Percentiles rank a stretch among this genome's conserved stretches.
phyloP scores from a whole-genome alignment of 2,797 vertebrate genomes.

The Dromococcyx pavoninus region DNA sequence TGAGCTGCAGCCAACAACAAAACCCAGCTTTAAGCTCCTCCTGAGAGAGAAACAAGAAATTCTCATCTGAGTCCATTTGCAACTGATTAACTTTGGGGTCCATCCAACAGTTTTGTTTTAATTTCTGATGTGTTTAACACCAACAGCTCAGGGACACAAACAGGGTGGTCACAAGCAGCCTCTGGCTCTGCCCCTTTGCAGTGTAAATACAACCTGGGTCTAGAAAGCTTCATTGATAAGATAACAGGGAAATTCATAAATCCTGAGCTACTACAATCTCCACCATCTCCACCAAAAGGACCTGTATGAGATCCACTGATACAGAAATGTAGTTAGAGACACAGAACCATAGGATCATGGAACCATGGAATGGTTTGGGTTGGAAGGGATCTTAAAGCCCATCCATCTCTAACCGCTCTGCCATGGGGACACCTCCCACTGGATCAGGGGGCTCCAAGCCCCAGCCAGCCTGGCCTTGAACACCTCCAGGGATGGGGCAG shows the following conservation, averaged over 20 bases:
- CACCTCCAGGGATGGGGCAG: no score
- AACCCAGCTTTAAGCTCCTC: not conserved
- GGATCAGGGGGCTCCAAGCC: no score
- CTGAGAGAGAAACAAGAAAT: not conserved
- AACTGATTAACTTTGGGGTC: not conserved
- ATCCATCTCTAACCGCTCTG: no score
- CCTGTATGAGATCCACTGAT: not conserved
- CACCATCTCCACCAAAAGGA: not conserved
- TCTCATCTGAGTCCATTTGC: not conserved
- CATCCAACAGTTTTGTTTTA: not conserved
- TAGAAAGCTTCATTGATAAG: not conserved
- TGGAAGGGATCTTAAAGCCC: no score
- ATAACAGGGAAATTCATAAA: not conserved
- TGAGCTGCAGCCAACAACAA: not conserved
- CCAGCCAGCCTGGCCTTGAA: no score
- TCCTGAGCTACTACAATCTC: not conserved
- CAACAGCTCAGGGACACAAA: not conserved
- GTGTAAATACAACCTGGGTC: not conserved
- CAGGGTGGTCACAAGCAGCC: not conserved
- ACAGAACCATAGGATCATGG: no score
- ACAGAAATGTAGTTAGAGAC: accelerated
- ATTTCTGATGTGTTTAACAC: not conserved
- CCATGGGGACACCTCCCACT: no score
- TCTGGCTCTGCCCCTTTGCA: not conserved
- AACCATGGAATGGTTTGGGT: no score